Conservation (phyloP, 2,113 vertebrate species). For the Tautogolabrus adspersus region DNA sequence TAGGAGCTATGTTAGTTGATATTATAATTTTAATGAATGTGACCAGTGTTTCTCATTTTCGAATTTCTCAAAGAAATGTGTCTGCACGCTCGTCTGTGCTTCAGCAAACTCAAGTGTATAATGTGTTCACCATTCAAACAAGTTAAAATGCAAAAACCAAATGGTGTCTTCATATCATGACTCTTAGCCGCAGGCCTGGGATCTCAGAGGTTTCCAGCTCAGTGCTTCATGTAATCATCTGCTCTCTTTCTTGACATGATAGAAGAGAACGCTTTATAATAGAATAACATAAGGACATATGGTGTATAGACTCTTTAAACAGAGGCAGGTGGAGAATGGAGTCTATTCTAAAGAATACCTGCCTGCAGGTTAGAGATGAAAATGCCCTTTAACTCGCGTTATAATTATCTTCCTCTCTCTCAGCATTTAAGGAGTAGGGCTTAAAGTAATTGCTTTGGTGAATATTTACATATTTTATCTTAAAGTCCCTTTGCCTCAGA, state of each 20-base stretch:
- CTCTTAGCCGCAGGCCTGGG: constrained; percentile 64
- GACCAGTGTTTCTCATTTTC: background rate
- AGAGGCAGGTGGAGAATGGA: constrained; percentile 7
- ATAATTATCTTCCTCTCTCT: constrained; percentile 33
- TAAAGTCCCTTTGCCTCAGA: background rate
- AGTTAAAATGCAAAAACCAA: constrained; percentile 59
- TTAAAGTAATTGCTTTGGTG: constrained; percentile 20
- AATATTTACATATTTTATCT: constrained; percentile 44
- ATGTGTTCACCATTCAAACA: constrained; percentile 43
- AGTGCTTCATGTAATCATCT: constrained; percentile 64
- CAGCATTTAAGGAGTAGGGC: background rate
- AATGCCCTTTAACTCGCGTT: constrained; percentile 19
- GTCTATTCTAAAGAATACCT: constrained; percentile 46
- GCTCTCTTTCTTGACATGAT: constrained; percentile 48
- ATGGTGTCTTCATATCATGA: constrained; percentile 46
- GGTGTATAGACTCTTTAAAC: constrained; percentile 30
- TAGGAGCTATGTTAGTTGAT: background rate
- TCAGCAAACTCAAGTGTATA: constrained; percentile 25
- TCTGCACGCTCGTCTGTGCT: constrained; percentile 29
- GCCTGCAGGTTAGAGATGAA: constrained; percentile 42
- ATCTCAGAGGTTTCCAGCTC: constrained; percentile 66
- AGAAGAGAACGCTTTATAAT: constrained; percentile 43
- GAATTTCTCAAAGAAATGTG: constrained; percentile 9
- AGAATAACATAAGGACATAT: constrained; percentile 40
- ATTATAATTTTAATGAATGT: constrained; percentile 18